Conservation (phyloP, 2,797 vertebrate species). For the Anguilla pacifica region DNA sequence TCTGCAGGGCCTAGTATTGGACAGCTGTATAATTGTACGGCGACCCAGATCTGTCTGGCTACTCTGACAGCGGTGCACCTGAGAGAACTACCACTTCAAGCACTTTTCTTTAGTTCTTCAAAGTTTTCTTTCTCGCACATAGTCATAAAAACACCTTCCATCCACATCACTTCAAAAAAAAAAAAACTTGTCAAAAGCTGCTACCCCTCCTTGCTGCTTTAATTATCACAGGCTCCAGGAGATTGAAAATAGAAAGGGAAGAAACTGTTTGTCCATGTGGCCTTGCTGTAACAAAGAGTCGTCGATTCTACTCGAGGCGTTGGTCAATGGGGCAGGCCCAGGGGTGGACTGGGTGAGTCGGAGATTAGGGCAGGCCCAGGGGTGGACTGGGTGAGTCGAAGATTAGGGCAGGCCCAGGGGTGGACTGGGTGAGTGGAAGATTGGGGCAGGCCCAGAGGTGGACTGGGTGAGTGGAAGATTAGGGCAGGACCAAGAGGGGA, state of each 20-base stretch:
- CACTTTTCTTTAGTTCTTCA: background rate
- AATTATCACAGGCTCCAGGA: slow-evolving; percentile 62
- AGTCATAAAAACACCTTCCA: background rate
- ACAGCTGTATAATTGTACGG: background rate
- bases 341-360: slow-evolving; percentile 27
- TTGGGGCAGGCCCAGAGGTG: slow-evolving; percentile 38
- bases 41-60: background rate
- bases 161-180: background rate
- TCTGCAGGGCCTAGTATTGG: background rate
- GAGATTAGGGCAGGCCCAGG: slow-evolving; percentile 13
- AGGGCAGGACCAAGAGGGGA: background rate
- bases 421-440: slow-evolving; percentile 12
- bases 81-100: background rate
- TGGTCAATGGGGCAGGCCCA: slow-evolving; percentile 35
- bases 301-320: slow-evolving; percentile 52
- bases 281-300: slow-evolving; percentile 40
- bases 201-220: slow-evolving; percentile 57
- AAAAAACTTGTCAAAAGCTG: slow-evolving; percentile 43
- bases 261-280: slow-evolving; percentile 43
- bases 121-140: background rate
- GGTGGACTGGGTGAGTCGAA: background rate
- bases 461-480: slow-evolving; percentile 28
- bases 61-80: background rate
- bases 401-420: slow-evolving; percentile 1
- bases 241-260: slow-evolving; percentile 51